A percentile compares a stretch with the other conserved stretches of the same genome.
Conservation (phyloP, 2,113 vertebrate species). For the Oreotrochilus melanogaster region DNA sequence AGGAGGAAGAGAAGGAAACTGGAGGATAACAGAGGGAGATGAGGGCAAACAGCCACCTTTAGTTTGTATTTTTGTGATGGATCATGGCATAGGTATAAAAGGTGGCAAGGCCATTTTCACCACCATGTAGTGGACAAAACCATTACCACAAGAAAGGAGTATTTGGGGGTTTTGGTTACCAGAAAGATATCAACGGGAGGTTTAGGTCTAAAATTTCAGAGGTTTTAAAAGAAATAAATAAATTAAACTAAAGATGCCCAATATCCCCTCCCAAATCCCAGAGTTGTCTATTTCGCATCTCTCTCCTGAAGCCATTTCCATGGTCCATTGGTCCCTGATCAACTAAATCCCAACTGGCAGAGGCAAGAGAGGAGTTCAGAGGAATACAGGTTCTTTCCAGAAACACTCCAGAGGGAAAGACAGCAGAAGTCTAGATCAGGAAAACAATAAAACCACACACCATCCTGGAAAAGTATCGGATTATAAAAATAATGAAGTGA, state of each 20-base stretch:
- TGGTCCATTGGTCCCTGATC: background rate
- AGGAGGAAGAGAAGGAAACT: background rate
- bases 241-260: background rate
- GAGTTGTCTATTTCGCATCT: background rate
- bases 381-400: background rate
- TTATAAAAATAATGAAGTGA: background rate
- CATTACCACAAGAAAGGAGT: background rate
- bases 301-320: background rate
- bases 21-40: background rate
- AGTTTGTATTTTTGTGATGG: background rate
- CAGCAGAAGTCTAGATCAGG: background rate
- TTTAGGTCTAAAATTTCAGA: background rate
- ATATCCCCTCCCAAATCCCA: background rate
- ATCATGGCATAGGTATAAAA: background rate
- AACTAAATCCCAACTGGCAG: background rate
- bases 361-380: background rate
- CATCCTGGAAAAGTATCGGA: background rate
- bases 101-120: background rate
- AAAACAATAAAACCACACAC: background rate
- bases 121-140: background rate
- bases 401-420: background rate
- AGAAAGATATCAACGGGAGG: background rate
- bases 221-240: background rate
- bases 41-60: background rate
- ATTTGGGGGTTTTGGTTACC: background rate